phyloP scores from a whole-genome alignment of 2,797 vertebrate species.

The Lithobates pipiens region DNA sequence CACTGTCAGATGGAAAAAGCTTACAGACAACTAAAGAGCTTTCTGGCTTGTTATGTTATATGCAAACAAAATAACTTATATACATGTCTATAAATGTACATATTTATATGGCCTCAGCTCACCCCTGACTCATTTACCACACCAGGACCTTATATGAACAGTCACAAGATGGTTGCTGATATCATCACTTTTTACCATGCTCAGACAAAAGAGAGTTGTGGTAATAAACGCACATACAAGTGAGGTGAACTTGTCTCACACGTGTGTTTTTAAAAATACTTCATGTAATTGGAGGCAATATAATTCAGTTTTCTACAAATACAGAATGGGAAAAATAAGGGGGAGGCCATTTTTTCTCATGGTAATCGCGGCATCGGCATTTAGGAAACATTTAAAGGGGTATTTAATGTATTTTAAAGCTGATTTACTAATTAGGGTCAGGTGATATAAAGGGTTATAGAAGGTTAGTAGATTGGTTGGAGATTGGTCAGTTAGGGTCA shows the following conservation, averaged over 20 bases:
- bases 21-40: constrained; percentile 3
- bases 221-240: background rate
- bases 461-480: too few relatives aligned
- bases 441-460: too few relatives aligned
- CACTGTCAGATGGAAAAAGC: background rate
- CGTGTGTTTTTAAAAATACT: background rate
- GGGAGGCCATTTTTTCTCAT: too few relatives aligned
- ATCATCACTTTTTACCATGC: constrained; percentile 19
- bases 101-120: constrained; percentile 39
- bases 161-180: constrained; percentile 28
- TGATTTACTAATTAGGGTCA: too few relatives aligned
- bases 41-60: constrained; percentile 11
- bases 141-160: constrained; percentile 18
- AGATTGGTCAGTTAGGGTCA: too few relatives aligned
- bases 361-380: too few relatives aligned
- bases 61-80: constrained; percentile 17
- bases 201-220: background rate
- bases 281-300: too few relatives aligned
- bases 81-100: constrained; percentile 35
- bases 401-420: too few relatives aligned
- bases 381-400: too few relatives aligned
- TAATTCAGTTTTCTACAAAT: too few relatives aligned
- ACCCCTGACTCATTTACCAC: constrained; percentile 49
- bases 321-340: too few relatives aligned
- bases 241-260: background rate